Conservation (phyloP, 2,888 invertebrate genomes). For the Acrobasis suavella region DNA sequence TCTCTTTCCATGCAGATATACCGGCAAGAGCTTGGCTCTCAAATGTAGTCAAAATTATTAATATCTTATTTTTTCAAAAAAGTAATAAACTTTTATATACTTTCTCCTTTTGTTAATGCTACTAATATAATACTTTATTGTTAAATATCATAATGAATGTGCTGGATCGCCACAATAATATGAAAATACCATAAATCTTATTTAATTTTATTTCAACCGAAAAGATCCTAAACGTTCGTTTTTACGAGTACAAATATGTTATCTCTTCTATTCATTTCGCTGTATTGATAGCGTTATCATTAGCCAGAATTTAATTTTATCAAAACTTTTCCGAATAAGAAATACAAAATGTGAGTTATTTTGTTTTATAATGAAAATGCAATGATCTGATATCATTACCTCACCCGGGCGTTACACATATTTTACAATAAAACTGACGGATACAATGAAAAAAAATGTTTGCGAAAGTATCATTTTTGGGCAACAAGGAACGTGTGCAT, state of each 20-base stretch:
- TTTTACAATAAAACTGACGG: conserved; percentile 42
- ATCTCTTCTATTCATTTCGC: conserved; percentile 69
- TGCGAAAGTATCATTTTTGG: conserved; percentile 69
- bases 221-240: conserved; percentile 1
- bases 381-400: conserved; percentile 49
- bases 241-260: conserved; percentile 35
- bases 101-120: not conserved
- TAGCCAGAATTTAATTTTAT: conserved; percentile 50
- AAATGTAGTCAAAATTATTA: too few relatives aligned
- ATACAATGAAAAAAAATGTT: conserved; percentile 59
- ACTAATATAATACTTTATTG: not conserved
- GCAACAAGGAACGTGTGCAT: conserved; percentile 49
- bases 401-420: conserved; percentile 72
- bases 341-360: not conserved
- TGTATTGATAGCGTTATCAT: conserved; percentile 69
- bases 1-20: too few relatives aligned
- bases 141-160: not conserved
- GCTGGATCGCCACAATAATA: not conserved
- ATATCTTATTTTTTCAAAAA: too few relatives aligned
- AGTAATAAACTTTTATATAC: not conserved
- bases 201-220: not conserved
- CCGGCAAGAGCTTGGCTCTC: too few relatives aligned
- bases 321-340: not conserved
- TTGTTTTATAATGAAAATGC: conserved; percentile 41
- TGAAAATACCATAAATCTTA: not conserved